These are phyloP conservation scores for Amitus sp. DNA, from an alignment of 2,888 invertebrate species.

Conservation along the genomic window DNA sequence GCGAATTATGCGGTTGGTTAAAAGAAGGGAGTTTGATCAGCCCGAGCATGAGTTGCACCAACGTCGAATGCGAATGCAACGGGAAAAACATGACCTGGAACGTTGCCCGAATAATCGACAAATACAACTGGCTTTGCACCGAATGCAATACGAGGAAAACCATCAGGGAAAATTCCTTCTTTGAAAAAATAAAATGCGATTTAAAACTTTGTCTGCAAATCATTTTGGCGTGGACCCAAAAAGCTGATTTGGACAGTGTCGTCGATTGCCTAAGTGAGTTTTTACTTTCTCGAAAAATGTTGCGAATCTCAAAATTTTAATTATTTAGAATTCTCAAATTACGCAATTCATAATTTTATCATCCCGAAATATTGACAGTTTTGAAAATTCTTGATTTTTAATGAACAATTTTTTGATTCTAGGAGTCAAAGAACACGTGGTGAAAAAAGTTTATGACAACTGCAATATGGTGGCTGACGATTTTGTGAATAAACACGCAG, in stretches of 20 bases:
- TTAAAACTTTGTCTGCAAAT: slow-evolving; percentile 71
- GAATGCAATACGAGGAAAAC: slow-evolving; percentile 65
- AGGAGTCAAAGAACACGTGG: slow-evolving; percentile 71
- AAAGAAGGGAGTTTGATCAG: slow-evolving; percentile 67
- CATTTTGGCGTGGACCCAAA: slow-evolving; percentile 75
- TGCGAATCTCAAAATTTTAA: too few relatives aligned
- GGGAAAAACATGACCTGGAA: slow-evolving; percentile 65
- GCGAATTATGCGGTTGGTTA: slow-evolving; percentile 68
- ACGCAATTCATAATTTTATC: too few relatives aligned
- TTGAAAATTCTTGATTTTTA: too few relatives aligned
- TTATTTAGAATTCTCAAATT: neutral
- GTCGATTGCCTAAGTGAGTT: slow-evolving; percentile 72
- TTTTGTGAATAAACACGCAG: slow-evolving; percentile 66
- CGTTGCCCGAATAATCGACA: slow-evolving; percentile 67
- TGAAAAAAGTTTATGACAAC: slow-evolving; percentile 70
- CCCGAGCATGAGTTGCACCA: slow-evolving; percentile 60
- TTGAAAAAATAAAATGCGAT: slow-evolving; percentile 73
- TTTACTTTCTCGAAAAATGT: too few relatives aligned
- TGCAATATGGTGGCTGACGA: slow-evolving; percentile 68
- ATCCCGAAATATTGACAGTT: too few relatives aligned
- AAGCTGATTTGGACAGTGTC: slow-evolving; percentile 68
- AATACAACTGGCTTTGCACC: slow-evolving; percentile 68
- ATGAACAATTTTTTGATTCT: slow-evolving; percentile 45
- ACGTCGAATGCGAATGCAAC: slow-evolving; percentile 64
- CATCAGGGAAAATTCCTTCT: slow-evolving; percentile 70